These are phyloP conservation scores for Tamias sibiricus DNA, from an alignment of 2,113 vertebrate species.

Conservation along the genomic window DNA sequence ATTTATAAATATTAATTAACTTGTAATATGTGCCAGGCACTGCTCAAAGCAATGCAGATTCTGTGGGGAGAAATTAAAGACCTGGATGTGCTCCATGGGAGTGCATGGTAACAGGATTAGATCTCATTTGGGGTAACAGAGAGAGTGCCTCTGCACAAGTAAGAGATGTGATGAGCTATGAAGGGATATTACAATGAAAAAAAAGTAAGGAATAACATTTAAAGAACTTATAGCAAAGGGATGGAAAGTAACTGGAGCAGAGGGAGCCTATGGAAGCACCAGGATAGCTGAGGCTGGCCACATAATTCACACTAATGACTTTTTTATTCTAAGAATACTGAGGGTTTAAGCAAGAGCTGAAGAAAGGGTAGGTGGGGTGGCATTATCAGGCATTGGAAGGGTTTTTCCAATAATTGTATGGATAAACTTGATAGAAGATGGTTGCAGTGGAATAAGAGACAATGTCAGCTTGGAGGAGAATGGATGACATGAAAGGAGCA, in stretches of 20 bases:
- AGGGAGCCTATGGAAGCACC: not conserved
- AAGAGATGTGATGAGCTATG: not conserved
- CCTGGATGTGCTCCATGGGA: not conserved
- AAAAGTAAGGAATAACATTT: not conserved
- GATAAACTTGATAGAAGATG: not conserved
- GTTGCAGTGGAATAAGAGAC: not conserved
- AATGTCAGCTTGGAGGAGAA: not conserved
- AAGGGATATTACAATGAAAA: not conserved
- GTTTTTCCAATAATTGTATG: not conserved
- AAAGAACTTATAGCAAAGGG: not conserved
- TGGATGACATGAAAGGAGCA: not conserved
- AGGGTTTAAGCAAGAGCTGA: not conserved
- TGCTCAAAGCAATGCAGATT: not conserved
- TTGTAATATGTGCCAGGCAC: not conserved
- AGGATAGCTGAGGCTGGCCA: not conserved
- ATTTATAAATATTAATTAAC: slow-evolving; percentile 44
- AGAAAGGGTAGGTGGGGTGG: not conserved
- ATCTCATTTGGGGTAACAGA: not conserved
- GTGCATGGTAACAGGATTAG: not conserved
- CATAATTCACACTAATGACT: not conserved
- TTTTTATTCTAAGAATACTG: not conserved
- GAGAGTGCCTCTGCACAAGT: not conserved
- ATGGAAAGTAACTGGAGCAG: not conserved
- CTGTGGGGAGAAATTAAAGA: not conserved
- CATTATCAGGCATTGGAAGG: not conserved